Evolutionary conservation across 2,888 invertebrate genomes (phyloP).

Genomic region (Dichetophora obliterata): DNA sequence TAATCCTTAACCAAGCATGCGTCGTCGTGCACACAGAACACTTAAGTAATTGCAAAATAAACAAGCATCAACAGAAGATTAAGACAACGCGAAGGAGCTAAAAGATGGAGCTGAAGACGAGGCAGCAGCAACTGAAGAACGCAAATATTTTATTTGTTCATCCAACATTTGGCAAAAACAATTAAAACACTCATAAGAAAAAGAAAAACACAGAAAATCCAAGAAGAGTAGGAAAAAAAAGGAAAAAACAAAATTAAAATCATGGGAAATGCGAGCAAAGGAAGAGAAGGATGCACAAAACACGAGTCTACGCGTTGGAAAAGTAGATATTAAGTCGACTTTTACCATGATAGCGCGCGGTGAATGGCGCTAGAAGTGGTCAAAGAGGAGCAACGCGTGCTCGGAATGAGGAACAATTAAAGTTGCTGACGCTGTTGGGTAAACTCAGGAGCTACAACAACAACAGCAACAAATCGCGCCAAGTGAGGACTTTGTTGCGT

Average conservation of each 20-base stretch:
- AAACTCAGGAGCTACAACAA: background rate
- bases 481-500: conserved; percentile 24
- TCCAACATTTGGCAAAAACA: conserved; percentile 41
- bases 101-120: background rate
- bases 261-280: background rate
- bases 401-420: conserved; percentile 5
- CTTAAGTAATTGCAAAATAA: conserved; percentile 67
- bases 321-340: conserved; percentile 11
- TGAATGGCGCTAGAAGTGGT: background rate
- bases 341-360: background rate
- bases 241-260: background rate
- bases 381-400: background rate
- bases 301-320: background rate
- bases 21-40: conserved; percentile 58
- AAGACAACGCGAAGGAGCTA: conserved; percentile 52
- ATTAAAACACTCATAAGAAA: conserved; percentile 50
- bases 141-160: conserved; percentile 43
- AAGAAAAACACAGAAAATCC: conserved; percentile 40
- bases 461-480: background rate
- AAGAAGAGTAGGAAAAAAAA: background rate
- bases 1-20: background rate
- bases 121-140: conserved; percentile 11
- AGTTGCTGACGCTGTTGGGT: conserved; percentile 8
- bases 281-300: background rate
- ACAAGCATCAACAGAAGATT: conserved; percentile 67